These are phyloP conservation scores for Columba livia DNA, from an alignment of 2,113 vertebrate genomes.

Conservation along the genomic window DNA sequence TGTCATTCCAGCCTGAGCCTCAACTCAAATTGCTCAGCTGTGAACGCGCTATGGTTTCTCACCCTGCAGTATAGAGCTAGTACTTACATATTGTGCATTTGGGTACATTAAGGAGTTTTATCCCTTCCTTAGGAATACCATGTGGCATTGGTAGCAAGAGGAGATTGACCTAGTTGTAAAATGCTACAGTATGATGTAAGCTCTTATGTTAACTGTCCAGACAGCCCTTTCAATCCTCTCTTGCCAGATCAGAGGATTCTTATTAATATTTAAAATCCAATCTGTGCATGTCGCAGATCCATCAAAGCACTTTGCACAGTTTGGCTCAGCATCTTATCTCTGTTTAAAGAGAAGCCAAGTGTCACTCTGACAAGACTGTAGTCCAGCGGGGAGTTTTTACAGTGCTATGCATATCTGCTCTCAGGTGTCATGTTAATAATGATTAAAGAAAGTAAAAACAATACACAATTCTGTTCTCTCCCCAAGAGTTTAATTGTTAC, in stretches of 20 bases:
- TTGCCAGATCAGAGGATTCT: not conserved
- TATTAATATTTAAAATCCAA: not conserved
- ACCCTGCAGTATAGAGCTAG: not conserved
- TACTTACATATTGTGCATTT: not conserved
- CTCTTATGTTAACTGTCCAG: not conserved
- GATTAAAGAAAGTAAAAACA: not conserved
- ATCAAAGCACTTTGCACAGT: not conserved
- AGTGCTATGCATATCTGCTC: not conserved
- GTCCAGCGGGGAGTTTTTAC: not conserved
- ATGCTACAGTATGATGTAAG: not conserved
- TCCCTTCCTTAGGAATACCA: not conserved
- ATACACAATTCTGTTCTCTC: not conserved
- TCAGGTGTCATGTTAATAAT: not conserved
- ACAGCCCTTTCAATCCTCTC: not conserved
- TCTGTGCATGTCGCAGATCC: not conserved
- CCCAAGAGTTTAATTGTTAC: not conserved
- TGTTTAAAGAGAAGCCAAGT: not conserved
- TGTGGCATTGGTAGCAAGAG: not conserved
- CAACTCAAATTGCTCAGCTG: not conserved
- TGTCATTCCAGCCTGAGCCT: not conserved
- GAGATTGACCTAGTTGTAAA: no score
- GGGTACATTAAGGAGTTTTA: not conserved
- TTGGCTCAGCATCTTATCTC: not conserved
- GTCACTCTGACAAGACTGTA: not conserved
- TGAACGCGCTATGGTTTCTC: not conserved